Conservation (phyloP, 1,140 invertebrate genomes). For the Tetramorium simillimum region DNA sequence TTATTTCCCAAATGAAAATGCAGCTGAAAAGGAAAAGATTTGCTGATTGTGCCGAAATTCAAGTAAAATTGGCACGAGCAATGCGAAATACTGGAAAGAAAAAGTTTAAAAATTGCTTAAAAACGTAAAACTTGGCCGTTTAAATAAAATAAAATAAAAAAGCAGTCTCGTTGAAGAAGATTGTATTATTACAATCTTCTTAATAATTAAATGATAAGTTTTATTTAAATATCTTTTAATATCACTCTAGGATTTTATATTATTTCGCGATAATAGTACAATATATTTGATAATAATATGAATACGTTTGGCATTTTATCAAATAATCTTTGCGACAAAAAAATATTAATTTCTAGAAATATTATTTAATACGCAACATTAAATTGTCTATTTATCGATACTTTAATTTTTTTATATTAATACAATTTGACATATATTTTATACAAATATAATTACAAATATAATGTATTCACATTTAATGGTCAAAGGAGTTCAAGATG, state of each 20-base stretch:
- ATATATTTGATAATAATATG: not conserved
- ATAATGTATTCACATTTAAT: not conserved
- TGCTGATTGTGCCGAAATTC: not conserved
- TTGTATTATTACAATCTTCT: too few relatives aligned
- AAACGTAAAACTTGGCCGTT: not conserved
- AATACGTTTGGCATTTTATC: not conserved
- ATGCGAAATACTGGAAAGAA: not conserved
- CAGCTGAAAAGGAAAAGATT: not conserved
- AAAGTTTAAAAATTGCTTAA: not conserved
- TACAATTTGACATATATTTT: slow-evolving; percentile 17
- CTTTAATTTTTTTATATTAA: slow-evolving; percentile 7
- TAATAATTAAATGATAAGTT: not conserved
- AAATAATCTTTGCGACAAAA: not conserved
- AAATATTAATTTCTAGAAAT: not conserved
- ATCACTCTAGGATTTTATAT: not conserved
- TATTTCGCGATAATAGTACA: not conserved
- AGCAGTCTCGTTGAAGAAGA: not conserved
- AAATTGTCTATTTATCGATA: not conserved
- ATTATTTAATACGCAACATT: not conserved
- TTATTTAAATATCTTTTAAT: slow-evolving; percentile 1
- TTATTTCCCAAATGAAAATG: not conserved
- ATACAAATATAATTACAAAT: not conserved
- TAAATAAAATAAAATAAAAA: not conserved
- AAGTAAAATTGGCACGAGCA: not conserved
- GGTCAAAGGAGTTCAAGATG: not conserved